Percentiles rank a stretch among this genome's conserved stretches.
These are phyloP conservation scores for Ormyrus labotus DNA, from an alignment of 2,888 invertebrate genomes.

Conservation along the genomic window DNA sequence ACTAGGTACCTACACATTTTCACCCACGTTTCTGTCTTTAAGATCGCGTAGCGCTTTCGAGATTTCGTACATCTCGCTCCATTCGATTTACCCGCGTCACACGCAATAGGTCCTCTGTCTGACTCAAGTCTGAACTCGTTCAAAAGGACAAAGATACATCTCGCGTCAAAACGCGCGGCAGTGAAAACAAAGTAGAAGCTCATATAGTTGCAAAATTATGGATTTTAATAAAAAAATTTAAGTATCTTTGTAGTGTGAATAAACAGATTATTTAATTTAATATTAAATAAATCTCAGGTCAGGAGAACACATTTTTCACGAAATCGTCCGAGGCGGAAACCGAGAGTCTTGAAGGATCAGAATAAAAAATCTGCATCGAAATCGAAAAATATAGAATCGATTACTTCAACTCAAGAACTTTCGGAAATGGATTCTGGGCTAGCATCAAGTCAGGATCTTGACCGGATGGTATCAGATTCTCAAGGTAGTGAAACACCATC, in stretches of 20 bases:
- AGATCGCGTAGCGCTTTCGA: slow-evolving; percentile 26
- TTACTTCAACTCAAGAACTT: slow-evolving; percentile 49
- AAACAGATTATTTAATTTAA: background rate
- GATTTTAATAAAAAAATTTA: slow-evolving; percentile 4
- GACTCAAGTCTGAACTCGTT: slow-evolving; percentile 51
- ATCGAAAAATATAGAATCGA: background rate
- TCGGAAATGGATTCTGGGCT: slow-evolving; percentile 69
- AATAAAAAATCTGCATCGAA: slow-evolving; percentile 23
- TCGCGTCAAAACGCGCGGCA: background rate
- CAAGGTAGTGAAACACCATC: slow-evolving; percentile 3
- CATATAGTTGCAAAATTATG: background rate
- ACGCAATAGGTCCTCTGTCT: slow-evolving; percentile 16
- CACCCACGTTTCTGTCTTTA: slow-evolving; percentile 2
- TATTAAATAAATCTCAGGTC: slow-evolving; percentile 35
- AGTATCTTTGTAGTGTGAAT: background rate
- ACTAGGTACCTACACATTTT: slow-evolving; percentile 8
- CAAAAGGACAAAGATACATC: slow-evolving; percentile 28
- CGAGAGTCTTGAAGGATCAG: slow-evolving; percentile 26
- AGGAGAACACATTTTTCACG: slow-evolving; percentile 50
- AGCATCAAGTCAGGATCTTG: slow-evolving; percentile 42
- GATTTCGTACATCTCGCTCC: slow-evolving; percentile 15
- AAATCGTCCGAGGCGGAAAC: slow-evolving; percentile 42
- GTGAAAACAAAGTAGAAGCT: background rate
- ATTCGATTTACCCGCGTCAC: slow-evolving; percentile 19
- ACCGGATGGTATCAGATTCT: slow-evolving; percentile 32